These are phyloP conservation scores for Cheirogaleus medius DNA, from an alignment of 2,113 vertebrate genomes.

Conservation along the genomic window DNA sequence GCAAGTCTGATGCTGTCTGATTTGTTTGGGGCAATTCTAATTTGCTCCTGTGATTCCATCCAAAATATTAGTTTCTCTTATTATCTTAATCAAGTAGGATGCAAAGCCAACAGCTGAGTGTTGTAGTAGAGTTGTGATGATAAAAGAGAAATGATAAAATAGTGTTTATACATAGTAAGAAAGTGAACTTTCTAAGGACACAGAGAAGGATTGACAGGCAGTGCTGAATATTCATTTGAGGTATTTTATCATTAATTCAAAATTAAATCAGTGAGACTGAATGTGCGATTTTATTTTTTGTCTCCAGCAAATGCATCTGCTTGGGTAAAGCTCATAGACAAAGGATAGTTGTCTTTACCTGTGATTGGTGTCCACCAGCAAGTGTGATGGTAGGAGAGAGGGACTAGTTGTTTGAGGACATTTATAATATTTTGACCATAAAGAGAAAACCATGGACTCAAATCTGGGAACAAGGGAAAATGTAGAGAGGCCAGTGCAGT, in stretches of 20 bases:
- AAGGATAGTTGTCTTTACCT: not conserved
- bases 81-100: not conserved
- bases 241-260: not conserved
- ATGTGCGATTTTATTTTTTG: not conserved
- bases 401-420: not conserved
- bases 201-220: not conserved
- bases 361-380: not conserved
- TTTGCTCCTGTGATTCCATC: not conserved
- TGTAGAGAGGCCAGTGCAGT: not conserved
- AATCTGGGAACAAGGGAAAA: not conserved
- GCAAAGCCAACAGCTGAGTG: not conserved
- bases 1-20: rapidly evolving
- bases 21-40: not conserved
- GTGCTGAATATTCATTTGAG: not conserved
- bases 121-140: not conserved
- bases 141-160: not conserved
- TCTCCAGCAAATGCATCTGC: not conserved
- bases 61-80: not conserved
- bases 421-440: not conserved
- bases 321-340: not conserved
- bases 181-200: not conserved
- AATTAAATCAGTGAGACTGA: not conserved
- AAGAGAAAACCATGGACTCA: not conserved
- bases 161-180: not conserved
- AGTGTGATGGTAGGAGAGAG: not conserved